Conservation (phyloP, 2,113 vertebrate species). For the Sminthopsis crassicaudata region DNA sequence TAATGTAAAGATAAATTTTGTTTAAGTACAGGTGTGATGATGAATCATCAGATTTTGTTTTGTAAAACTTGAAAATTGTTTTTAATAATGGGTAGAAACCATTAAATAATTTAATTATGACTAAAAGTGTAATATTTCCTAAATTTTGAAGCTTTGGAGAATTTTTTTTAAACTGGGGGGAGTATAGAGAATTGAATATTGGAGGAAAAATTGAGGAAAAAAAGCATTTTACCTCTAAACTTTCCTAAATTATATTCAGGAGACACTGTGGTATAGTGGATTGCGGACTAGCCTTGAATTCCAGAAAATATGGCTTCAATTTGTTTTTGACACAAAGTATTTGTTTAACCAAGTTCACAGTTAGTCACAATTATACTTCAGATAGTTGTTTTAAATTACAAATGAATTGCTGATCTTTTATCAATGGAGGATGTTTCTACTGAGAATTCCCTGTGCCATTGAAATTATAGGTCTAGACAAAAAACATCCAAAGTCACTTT, state of each 20-base stretch:
- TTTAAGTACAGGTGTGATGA: neutral
- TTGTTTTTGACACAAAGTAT: neutral
- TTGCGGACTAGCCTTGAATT: neutral
- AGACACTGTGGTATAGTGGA: neutral
- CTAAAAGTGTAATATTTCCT: constrained; percentile 18
- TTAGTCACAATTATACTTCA: neutral
- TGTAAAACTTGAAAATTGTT: constrained; percentile 11
- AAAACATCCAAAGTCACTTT: neutral
- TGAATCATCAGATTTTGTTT: neutral
- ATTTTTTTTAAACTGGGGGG: neutral
- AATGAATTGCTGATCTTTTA: neutral
- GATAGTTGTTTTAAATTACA: neutral
- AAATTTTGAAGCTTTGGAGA: constrained; percentile 2
- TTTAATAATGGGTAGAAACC: neutral
- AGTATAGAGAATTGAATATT: neutral
- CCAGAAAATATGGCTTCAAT: neutral
- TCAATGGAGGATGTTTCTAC: neutral
- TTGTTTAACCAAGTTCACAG: neutral
- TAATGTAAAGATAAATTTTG: neutral
- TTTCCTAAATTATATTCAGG: neutral
- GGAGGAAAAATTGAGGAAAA: neutral
- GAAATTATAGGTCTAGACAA: neutral
- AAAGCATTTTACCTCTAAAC: neutral
- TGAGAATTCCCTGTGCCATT: neutral
- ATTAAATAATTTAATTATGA: constrained; percentile 36